These are phyloP conservation scores for Drosophila bipectinata DNA, from an alignment of 1,140 invertebrate genomes.

Conservation along the genomic window DNA sequence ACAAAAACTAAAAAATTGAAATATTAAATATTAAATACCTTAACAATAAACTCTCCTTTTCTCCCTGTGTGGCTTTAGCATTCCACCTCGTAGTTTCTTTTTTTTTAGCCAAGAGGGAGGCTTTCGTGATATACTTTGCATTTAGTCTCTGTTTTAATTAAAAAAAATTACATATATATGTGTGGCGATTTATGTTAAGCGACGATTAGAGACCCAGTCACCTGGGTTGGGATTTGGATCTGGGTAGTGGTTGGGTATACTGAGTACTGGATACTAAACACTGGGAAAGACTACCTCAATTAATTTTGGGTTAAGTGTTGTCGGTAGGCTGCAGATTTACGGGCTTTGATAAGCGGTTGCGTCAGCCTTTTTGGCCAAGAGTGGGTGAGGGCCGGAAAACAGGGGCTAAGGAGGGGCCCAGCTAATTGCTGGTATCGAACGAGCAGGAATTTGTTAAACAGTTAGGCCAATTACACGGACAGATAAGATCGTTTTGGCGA, in stretches of 20 bases:
- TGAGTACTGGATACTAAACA: conserved; percentile 10
- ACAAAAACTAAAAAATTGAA: no score
- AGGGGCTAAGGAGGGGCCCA: conserved; percentile 7
- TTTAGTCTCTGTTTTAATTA: conserved; percentile 65
- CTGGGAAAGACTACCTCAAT: conserved; percentile 50
- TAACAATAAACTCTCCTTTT: neutral
- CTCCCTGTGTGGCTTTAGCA: conserved; percentile 13
- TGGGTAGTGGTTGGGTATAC: neutral
- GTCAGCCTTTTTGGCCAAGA: conserved; percentile 45
- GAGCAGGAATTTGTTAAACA: conserved; percentile 37
- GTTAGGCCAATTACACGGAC: conserved; percentile 19
- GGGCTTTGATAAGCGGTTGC: conserved; percentile 60
- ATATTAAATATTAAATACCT: no score
- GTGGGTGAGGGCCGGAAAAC: conserved; percentile 5
- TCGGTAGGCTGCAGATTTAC: conserved; percentile 47
- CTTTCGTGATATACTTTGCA: conserved; percentile 42
- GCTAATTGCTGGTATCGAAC: conserved; percentile 44
- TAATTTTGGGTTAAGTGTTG: conserved; percentile 70
- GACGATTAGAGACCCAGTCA: conserved; percentile 60
- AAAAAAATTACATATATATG: conserved; percentile 62
- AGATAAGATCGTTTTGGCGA: conserved; percentile 19
- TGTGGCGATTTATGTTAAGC: conserved; percentile 75
- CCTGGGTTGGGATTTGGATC: conserved; percentile 9
- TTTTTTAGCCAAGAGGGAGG: conserved; percentile 5
- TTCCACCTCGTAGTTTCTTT: conserved; percentile 22